A percentile compares a stretch with the other conserved stretches of the same genome.
phyloP scores from a whole-genome alignment of 1,140 invertebrate species.

The Hirudo medicinalis region DNA sequence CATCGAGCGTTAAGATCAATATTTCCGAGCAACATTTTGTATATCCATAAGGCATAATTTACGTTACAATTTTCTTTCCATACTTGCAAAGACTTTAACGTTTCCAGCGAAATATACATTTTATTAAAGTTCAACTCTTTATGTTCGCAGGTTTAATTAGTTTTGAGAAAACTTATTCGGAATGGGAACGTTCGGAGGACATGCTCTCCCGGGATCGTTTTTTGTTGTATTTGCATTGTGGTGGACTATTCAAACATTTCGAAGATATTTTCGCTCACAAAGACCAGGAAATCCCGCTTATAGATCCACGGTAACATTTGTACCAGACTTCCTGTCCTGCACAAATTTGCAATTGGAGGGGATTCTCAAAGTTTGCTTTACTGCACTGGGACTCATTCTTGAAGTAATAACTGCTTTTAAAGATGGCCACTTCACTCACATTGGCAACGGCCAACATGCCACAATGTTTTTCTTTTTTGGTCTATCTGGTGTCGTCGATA shows the following conservation, averaged over 20 bases:
- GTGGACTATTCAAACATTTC: slow-evolving; percentile 33
- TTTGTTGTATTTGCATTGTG: slow-evolving; percentile 35
- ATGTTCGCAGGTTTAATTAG: too few relatives aligned
- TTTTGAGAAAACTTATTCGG: background rate
- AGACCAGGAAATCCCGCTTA: slow-evolving; percentile 17
- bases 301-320: slow-evolving; percentile 1
- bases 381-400: slow-evolving; percentile 1
- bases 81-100: too few relatives aligned
- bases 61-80: too few relatives aligned
- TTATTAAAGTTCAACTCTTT: too few relatives aligned
- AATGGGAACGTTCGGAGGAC: slow-evolving; percentile 36
- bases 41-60: too few relatives aligned
- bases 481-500: slow-evolving; percentile 38
- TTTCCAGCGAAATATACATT: too few relatives aligned
- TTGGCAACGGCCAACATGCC: slow-evolving; percentile 42
- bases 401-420: slow-evolving; percentile 16
- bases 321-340: background rate
- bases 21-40: too few relatives aligned
- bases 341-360: slow-evolving; percentile 5
- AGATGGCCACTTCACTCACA: slow-evolving; percentile 12
- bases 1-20: too few relatives aligned
- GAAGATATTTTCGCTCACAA: slow-evolving; percentile 29
- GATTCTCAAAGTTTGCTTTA: slow-evolving; percentile 12
- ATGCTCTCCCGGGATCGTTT: slow-evolving; percentile 38
- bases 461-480: slow-evolving; percentile 46